These are phyloP conservation scores for Brotula barbata DNA, from an alignment of 2,797 vertebrate species.

Conservation along the genomic window DNA sequence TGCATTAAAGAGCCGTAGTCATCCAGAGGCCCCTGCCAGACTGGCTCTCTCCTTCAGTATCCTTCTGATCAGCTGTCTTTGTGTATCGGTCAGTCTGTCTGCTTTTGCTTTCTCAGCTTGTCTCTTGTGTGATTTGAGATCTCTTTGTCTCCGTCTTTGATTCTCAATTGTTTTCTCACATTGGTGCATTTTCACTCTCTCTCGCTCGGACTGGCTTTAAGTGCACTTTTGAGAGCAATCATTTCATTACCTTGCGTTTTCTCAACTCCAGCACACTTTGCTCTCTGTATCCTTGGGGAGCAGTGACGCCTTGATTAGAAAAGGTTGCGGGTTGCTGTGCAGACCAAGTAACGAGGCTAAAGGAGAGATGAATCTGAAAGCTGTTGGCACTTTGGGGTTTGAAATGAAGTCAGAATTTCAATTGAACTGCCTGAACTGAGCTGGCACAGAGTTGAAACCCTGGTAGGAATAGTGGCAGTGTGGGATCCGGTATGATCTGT, in stretches of 20 bases:
- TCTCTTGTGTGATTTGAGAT: constrained; percentile 48
- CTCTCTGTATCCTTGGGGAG: constrained; percentile 29
- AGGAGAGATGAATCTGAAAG: constrained; percentile 29
- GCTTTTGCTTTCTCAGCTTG: constrained; percentile 42
- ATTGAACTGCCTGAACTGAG: constrained; percentile 35
- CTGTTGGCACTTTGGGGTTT: constrained; percentile 27
- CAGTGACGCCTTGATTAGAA: constrained; percentile 32
- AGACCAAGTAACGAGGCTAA: constrained; percentile 37
- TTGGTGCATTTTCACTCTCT: constrained; percentile 59
- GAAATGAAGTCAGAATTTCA: constrained; percentile 39
- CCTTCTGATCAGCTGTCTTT: constrained; percentile 60
- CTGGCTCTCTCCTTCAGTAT: constrained; percentile 68
- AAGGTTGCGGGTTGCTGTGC: constrained; percentile 7
- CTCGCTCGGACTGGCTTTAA: constrained; percentile 29
- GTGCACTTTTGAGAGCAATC: constrained; percentile 30
- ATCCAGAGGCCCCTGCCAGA: constrained; percentile 76
- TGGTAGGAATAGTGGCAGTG: constrained; percentile 6
- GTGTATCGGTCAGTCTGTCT: constrained; percentile 55
- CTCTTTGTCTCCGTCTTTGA: constrained; percentile 22
- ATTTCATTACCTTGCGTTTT: constrained; percentile 41
- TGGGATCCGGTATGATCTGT: constrained; percentile 22
- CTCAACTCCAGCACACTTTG: constrained; percentile 29
- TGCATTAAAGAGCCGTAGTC: constrained; percentile 79
- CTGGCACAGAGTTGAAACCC: constrained; percentile 8
- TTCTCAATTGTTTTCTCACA: constrained; percentile 53